Conservation (phyloP, 2,113 vertebrate species). For the Dasypus novemcinctus region DNA sequence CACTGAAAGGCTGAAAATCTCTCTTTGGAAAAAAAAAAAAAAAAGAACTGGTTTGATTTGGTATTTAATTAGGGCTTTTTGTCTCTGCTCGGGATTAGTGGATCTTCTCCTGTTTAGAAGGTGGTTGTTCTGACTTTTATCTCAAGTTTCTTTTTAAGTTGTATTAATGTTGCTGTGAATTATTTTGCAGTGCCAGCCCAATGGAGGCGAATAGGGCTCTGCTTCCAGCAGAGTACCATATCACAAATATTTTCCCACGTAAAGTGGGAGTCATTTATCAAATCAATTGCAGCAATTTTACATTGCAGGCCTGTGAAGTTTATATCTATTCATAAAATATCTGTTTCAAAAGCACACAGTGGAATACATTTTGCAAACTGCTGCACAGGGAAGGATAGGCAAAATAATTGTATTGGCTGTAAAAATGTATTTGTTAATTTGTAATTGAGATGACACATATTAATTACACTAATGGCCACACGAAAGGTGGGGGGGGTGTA, state of each 20-base stretch:
- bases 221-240: neutral
- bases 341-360: neutral
- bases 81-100: neutral
- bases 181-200: neutral
- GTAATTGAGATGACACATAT: neutral
- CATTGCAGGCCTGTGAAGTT: neutral
- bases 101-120: neutral
- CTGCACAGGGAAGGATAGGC: neutral
- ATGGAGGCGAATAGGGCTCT: neutral
- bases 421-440: slow-evolving; percentile 49
- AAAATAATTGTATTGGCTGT: slow-evolving; percentile 47
- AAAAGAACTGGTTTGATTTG: slow-evolving; percentile 64
- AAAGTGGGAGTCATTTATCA: slow-evolving; percentile 3
- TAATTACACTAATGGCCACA: neutral
- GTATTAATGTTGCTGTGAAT: slow-evolving; percentile 40
- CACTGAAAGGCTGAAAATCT: slow-evolving; percentile 71
- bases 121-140: slow-evolving; percentile 55
- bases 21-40: slow-evolving; percentile 41
- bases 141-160: slow-evolving; percentile 55
- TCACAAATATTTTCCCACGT: slow-evolving; percentile 53
- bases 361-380: neutral
- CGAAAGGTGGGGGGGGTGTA: accelerated
- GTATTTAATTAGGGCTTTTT: slow-evolving; percentile 76
- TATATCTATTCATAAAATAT: slow-evolving; percentile 53
- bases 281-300: neutral